Percentiles rank a stretch among this genome's conserved stretches.
phyloP scores from a whole-genome alignment of 2,888 invertebrate species.

The Flexamia atlantica region DNA sequence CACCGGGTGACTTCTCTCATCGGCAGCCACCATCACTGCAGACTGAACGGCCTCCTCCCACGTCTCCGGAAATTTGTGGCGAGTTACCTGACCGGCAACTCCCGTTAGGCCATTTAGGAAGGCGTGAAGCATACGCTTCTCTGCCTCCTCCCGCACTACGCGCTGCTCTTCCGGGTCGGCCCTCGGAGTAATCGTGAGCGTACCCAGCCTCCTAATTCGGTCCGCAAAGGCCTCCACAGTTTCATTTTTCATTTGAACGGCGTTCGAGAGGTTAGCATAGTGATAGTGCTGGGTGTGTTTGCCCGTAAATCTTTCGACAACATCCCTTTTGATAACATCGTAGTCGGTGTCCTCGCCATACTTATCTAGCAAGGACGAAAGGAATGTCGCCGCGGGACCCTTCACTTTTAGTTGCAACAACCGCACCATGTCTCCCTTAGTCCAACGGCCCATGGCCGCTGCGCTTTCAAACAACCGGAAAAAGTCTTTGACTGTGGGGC shows the following conservation, averaged over 20 bases:
- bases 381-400: slow-evolving; percentile 7
- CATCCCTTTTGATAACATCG: background rate
- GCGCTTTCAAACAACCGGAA: slow-evolving; percentile 16
- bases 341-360: background rate
- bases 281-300: slow-evolving; percentile 37
- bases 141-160: background rate
- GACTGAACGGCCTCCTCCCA: slow-evolving; percentile 38
- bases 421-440: slow-evolving; percentile 10
- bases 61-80: slow-evolving; percentile 12
- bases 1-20: slow-evolving; percentile 4
- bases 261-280: slow-evolving; percentile 22
- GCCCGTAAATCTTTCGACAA: slow-evolving; percentile 24
- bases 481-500: slow-evolving; percentile 12
- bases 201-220: slow-evolving; percentile 6
- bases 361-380: background rate
- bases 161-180: background rate
- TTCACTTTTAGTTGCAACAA: slow-evolving; percentile 36
- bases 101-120: too few species aligned
- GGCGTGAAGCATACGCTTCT: too few species aligned
- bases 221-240: slow-evolving; percentile 1
- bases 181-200: slow-evolving; percentile 11
- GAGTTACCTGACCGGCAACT: slow-evolving; percentile 32
- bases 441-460: slow-evolving; percentile 13
- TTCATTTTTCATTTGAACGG: background rate
- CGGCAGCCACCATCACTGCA: slow-evolving; percentile 29